These are phyloP conservation scores for Mus minutoides DNA, from an alignment of 2,797 vertebrate species.

Conservation along the genomic window DNA sequence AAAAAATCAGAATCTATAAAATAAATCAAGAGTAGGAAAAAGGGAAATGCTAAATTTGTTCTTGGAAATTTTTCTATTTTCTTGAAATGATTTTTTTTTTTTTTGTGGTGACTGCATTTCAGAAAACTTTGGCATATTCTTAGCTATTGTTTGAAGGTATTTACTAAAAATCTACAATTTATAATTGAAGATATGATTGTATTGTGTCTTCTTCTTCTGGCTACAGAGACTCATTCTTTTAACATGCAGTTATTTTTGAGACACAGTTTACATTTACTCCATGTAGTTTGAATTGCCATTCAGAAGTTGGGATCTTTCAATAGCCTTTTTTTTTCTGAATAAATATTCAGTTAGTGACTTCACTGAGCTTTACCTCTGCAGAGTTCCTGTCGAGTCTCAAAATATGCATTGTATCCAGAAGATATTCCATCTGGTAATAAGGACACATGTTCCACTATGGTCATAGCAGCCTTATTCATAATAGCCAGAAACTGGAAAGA, in stretches of 20 bases:
- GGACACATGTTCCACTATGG: no score
- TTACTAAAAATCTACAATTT: conserved; percentile 64
- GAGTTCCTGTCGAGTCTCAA: conserved; percentile 30
- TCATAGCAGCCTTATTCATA: no score
- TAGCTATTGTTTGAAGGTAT: conserved; percentile 65
- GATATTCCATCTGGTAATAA: no score
- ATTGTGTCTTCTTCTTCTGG: conserved; percentile 33
- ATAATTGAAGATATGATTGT: conserved; percentile 47
- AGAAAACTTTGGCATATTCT: conserved; percentile 48
- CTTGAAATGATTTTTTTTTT: conserved; percentile 22
- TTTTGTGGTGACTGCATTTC: conserved; percentile 64
- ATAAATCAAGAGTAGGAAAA: conserved; percentile 47
- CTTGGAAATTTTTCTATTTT: conserved; percentile 49
- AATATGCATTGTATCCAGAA: neutral
- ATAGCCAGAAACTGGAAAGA: no score
- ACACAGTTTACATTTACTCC: conserved; percentile 55
- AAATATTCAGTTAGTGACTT: conserved; percentile 37
- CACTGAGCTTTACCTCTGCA: neutral
- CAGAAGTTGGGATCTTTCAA: conserved; percentile 32
- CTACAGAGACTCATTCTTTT: conserved; percentile 54
- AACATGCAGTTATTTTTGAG: conserved; percentile 45
- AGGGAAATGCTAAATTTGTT: conserved; percentile 38
- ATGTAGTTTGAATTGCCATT: conserved; percentile 51
- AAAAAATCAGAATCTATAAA: conserved; percentile 37
- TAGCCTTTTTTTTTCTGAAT: conserved; percentile 60